Conservation (phyloP, 1,140 invertebrate genomes). For the Apolygus lucorum region DNA sequence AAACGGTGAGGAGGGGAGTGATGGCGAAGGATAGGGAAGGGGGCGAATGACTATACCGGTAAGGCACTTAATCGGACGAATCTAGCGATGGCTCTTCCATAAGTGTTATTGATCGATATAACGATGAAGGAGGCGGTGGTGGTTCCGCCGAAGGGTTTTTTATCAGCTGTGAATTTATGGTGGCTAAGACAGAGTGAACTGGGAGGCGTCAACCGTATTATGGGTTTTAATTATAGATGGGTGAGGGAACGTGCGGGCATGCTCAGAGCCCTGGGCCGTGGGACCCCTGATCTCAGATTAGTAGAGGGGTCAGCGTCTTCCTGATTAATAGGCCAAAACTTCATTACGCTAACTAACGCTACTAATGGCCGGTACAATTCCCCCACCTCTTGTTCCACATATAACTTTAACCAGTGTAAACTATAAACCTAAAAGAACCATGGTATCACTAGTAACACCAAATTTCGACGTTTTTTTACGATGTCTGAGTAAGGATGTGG, state of each 20-base stretch:
- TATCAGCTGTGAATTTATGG: constrained; percentile 24
- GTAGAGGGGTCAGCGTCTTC: constrained; percentile 1
- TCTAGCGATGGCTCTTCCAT: constrained; percentile 10
- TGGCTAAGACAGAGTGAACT: constrained; percentile 19
- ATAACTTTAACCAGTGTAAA: too few relatives aligned
- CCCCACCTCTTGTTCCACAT: not conserved
- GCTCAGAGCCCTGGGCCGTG: constrained; percentile 15
- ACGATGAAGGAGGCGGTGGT: constrained; percentile 16
- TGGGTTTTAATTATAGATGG: constrained; percentile 23
- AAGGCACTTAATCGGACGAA: constrained; percentile 15
- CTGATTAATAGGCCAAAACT: constrained; percentile 24
- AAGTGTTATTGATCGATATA: constrained; percentile 23
- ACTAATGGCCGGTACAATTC: not conserved
- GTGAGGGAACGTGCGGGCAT: constrained; percentile 21
- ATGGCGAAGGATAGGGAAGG: not conserved
- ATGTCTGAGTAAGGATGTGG: too few relatives aligned
- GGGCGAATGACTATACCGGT: constrained; percentile 5
- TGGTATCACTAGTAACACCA: too few relatives aligned
- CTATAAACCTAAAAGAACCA: too few relatives aligned
- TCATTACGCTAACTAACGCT: constrained; percentile 23
- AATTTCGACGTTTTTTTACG: too few relatives aligned
- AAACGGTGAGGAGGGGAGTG: not conserved
- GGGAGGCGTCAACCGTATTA: constrained; percentile 22
- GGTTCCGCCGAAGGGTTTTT: constrained; percentile 13
- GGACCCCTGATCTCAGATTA: constrained; percentile 18